Conservation (phyloP, 2,888 invertebrate genomes). For the Cephus nigrinus region DNA sequence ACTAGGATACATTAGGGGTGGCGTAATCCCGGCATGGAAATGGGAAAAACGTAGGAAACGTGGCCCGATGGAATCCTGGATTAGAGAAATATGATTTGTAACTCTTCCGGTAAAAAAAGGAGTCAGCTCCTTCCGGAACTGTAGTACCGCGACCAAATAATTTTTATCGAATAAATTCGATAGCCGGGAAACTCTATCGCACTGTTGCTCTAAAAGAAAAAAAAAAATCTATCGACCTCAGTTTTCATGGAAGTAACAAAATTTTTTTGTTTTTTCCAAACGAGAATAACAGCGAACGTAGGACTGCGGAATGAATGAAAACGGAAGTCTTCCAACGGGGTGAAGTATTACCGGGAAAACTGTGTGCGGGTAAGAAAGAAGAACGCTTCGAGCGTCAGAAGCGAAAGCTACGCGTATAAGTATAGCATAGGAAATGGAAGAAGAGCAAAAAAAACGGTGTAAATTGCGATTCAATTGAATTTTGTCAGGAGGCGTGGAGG, state of each 20-base stretch:
- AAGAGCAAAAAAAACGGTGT: neutral
- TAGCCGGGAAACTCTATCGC: neutral
- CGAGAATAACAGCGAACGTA: neutral
- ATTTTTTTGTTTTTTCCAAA: neutral
- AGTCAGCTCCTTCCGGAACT: neutral
- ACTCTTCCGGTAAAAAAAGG: neutral
- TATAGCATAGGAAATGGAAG: neutral
- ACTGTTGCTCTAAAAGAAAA: neutral
- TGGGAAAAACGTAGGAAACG: neutral
- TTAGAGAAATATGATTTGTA: neutral
- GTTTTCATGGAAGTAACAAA: neutral
- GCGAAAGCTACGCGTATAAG: neutral
- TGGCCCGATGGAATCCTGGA: neutral
- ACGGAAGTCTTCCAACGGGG: neutral
- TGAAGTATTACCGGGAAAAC: neutral
- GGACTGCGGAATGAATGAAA: neutral
- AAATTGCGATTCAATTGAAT: constrained; percentile 8
- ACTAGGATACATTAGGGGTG: neutral
- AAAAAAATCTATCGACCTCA: neutral
- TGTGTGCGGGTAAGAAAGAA: neutral
- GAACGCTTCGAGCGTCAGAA: neutral
- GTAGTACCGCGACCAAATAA: neutral
- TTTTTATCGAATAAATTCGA: neutral
- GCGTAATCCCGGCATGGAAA: neutral
- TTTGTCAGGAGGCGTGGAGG: neutral